A percentile compares a stretch with the other conserved stretches of the same genome.
Evolutionary conservation across 2,888 invertebrate genomes (phyloP).

Genomic region (Tineola bisselliella): DNA sequence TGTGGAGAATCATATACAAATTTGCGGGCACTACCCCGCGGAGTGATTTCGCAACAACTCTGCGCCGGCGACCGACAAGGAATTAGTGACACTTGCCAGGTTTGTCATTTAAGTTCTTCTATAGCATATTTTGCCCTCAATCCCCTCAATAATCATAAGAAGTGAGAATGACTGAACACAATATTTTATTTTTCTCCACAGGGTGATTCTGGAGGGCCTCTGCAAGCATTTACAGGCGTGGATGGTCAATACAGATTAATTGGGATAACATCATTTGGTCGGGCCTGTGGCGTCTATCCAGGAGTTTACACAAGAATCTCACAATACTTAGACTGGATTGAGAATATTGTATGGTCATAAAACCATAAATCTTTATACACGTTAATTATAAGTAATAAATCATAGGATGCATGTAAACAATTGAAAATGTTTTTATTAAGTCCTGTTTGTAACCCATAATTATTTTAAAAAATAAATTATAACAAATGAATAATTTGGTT

Average conservation of each 20-base stretch:
- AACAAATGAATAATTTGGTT: too few relatives aligned
- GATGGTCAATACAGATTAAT: conserved; percentile 39
- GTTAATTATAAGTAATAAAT: too few relatives aligned
- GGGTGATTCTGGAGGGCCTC: conserved; percentile 61
- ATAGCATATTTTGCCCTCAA: too few relatives aligned
- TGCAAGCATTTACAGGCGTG: conserved; percentile 27
- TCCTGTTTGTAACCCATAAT: too few relatives aligned
- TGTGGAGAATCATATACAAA: conserved; percentile 38
- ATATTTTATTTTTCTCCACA: conserved; percentile 24
- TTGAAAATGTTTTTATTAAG: too few relatives aligned
- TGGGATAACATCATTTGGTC: conserved; percentile 58
- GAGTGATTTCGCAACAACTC: conserved; percentile 39
- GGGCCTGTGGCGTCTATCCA: conserved; percentile 49
- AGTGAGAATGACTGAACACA: too few relatives aligned
- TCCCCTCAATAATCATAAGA: too few relatives aligned
- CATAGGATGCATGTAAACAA: too few relatives aligned
- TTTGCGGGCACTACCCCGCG: conserved; percentile 36
- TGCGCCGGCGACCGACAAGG: conserved; percentile 53
- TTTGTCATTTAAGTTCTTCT: too few relatives aligned
- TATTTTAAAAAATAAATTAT: too few relatives aligned
- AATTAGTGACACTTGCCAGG: conserved; percentile 47
- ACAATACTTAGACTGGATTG: conserved; percentile 55
- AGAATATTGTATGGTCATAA: conserved; percentile 39
- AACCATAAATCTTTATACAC: too few relatives aligned
- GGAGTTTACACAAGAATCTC: conserved; percentile 53